Evolutionary conservation across 2,797 vertebrate genomes (phyloP).

Genomic region (Morus bassanus): DNA sequence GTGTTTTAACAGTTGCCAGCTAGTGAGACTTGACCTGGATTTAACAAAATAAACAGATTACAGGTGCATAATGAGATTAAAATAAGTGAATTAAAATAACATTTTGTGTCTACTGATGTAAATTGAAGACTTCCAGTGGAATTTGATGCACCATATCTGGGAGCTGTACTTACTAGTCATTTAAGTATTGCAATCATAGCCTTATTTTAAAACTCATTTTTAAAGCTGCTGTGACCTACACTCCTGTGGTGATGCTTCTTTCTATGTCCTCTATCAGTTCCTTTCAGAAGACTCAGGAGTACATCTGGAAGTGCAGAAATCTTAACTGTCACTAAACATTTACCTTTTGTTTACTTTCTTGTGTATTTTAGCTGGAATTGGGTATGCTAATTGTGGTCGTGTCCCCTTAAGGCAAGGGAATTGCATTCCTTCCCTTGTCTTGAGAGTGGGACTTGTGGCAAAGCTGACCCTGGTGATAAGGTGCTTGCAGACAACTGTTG

Average conservation of each 20-base stretch:
- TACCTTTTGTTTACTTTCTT: background rate
- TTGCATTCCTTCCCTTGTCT: background rate
- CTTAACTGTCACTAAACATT: background rate
- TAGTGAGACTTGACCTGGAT: background rate
- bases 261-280: background rate
- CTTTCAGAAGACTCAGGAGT: background rate
- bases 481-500: background rate
- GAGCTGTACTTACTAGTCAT: background rate
- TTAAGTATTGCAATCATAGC: background rate
- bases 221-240: background rate
- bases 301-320: background rate
- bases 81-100: background rate
- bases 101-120: background rate
- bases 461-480: background rate
- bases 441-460: background rate
- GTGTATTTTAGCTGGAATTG: background rate
- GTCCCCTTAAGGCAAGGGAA: background rate
- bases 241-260: background rate
- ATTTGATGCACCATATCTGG: background rate
- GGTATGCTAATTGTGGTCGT: background rate
- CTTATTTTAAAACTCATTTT: background rate
- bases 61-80: background rate
- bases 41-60: conserved; percentile 21
- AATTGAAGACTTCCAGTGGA: background rate
- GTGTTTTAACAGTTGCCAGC: background rate